Base-by-base conservation (phyloP, 2,888 invertebrate species). In the Adela reaumurella region DNA sequence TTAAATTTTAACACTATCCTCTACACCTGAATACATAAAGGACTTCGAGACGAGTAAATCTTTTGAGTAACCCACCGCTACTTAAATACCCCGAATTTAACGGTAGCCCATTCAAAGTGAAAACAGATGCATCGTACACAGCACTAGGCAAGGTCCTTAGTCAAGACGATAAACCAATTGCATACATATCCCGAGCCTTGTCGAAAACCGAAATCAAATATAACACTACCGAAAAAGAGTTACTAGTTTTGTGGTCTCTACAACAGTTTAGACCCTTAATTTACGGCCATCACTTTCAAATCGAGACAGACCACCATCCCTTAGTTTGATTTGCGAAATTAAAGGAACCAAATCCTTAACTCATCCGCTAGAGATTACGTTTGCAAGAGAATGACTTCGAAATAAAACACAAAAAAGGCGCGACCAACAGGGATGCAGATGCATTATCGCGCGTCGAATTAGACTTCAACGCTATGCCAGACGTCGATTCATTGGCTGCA, bases 381-480 rank as follows among this genome's bases (percentile, higher is more conserved):
- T 19, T 46, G n/a, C 20, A 19, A 19, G 46, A 46, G 17, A 20
- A 19, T 24, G 46, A 46, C 16, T 46, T 19, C 16, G 24, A 46
- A 14, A 24, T 46, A 19, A 8, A n/a, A 11, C 17, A 46, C 20
- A 46, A 19, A n/a, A 19, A 19, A 14, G 46, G 46, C 16, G 17
- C 17, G 14, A n/a, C 3, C 5, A 42, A 42, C 42, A 4, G 11
- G 11, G 16, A 10, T 2, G 46, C 46, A 46, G 46, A 46, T 16
- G 46, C 46, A 4, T 17, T 46, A 3, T 46, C 46, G 17, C 42
- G 24, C 24, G 8, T 24, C 4, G 24, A 24, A 24, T 24, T 24
- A 24, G 8, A 24, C 8, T n/a, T n/a, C n/a, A n/a, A n/a, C n/a
- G n/a, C n/a, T n/a, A n/a, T n/a, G n/a, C n/a, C n/a, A n/a, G n/a